These are phyloP conservation scores for Cottoperca gobio DNA, from an alignment of 2,797 vertebrate species.

Conservation along the genomic window DNA sequence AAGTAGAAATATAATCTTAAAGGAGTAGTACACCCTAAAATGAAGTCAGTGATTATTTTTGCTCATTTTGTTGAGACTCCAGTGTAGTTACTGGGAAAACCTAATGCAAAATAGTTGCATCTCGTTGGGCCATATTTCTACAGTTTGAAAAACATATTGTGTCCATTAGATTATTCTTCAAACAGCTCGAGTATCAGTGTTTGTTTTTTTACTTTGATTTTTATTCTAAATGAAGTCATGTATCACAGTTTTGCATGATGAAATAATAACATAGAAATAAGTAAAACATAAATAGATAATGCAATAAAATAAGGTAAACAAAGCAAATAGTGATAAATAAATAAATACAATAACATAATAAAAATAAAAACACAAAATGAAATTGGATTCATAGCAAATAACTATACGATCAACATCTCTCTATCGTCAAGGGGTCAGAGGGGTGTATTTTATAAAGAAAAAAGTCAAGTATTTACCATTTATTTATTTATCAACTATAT, in stretches of 20 bases:
- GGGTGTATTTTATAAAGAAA: background rate
- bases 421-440: too few relatives aligned
- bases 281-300: too few relatives aligned
- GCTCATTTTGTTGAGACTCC: background rate
- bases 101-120: background rate
- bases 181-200: background rate
- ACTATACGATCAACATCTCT: too few relatives aligned
- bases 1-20: background rate
- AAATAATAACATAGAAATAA: too few relatives aligned
- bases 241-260: too few relatives aligned
- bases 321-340: too few relatives aligned
- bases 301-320: too few relatives aligned
- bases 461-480: background rate
- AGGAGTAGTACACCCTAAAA: background rate
- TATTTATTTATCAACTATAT: background rate
- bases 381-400: too few relatives aligned
- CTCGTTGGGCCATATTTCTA: background rate
- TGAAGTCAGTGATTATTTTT: background rate
- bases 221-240: too few relatives aligned
- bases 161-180: background rate
- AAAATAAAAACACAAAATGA: too few relatives aligned
- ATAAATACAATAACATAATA: too few relatives aligned
- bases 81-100: background rate
- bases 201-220: too few relatives aligned
- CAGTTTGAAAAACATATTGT: background rate